These are phyloP conservation scores for Mormyrops boulengeri DNA, from an alignment of 2,797 vertebrate species.

Conservation along the genomic window DNA sequence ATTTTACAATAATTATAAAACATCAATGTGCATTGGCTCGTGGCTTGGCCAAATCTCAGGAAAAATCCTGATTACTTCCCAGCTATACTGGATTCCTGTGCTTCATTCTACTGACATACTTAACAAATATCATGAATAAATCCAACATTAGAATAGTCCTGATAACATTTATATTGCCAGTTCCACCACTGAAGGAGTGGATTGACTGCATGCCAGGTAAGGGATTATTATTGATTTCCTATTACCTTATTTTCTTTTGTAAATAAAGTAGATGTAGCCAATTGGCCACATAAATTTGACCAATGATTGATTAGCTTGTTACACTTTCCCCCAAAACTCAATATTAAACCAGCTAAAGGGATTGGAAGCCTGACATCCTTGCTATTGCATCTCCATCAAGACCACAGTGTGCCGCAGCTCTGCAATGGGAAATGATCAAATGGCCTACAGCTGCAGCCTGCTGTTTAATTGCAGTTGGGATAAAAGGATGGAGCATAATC, in stretches of 20 bases:
- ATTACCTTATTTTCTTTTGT: not conserved
- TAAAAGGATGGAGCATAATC: not conserved
- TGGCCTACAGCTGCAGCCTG: not conserved
- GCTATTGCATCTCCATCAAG: not conserved
- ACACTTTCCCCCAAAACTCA: not conserved
- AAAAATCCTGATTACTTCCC: not conserved
- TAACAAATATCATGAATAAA: not conserved
- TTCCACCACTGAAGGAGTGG: not conserved
- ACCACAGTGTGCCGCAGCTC: not conserved
- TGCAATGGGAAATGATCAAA: not conserved
- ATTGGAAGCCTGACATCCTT: not conserved
- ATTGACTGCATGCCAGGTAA: not conserved
- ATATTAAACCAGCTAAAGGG: not conserved
- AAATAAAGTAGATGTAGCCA: not conserved
- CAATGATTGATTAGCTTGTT: not conserved
- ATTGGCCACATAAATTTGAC: not conserved
- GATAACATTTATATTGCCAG: not conserved
- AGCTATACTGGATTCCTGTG: not conserved
- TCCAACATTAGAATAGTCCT: not conserved
- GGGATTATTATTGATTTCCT: slow-evolving; percentile 1
- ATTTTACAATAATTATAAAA: not conserved
- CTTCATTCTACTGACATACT: not conserved
- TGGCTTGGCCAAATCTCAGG: not conserved
- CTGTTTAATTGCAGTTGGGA: not conserved
- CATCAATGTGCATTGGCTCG: not conserved